Evolutionary conservation across 1,140 invertebrate genomes (phyloP), one percentile per base, ranked within the genome.

Genomic region (Bradynema listronoti): DNA sequence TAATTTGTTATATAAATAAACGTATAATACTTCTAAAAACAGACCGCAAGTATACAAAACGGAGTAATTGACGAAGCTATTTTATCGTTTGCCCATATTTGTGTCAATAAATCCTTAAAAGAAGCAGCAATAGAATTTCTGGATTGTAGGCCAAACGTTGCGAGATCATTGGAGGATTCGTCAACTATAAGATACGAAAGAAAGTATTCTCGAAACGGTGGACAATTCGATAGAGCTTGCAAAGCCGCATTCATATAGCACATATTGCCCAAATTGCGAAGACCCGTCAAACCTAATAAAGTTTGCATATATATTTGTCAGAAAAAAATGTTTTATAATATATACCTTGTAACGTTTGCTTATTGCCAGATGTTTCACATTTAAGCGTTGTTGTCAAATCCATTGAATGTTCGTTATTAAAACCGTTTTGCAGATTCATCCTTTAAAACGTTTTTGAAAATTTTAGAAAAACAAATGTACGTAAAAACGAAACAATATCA

Each of bases 221-320:
- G 85, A 68, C 91, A 88, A 80, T 96, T 93, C 59, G 88, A 90
- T 5, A 97, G 81, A 0, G 90, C 89, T 80, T 98, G 92, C 5
- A 97, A 78, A 0, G 92, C 92, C 19, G 91, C 86, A 81, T 97
- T 97, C 88, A 97, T 91, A 50, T 50, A 50, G 75, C 88, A 90
- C 0, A 87, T 89, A 66, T 89, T 90, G 11, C 88, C 88, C 16
- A 90, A 80, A 81, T 91, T 91, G 4, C 85, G 82, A 0, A 91
- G 80, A 0, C 89, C 89, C 5, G 87, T 80, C 46, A 72, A 36
- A 24, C 71, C 68, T 63, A 4, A 43, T n/a, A n/a, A n/a, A n/a
- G n/a, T n/a, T n/a, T n/a, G n/a, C n/a, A n/a, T n/a, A n/a, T n/a
- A n/a, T n/a, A n/a, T n/a, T n/a, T n/a, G n/a, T n/a, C n/a, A n/a